A percentile compares a stretch with the other conserved stretches of the same genome.
phyloP scores from a whole-genome alignment of 2,113 vertebrate genomes.

The Muscicapa adusta region DNA sequence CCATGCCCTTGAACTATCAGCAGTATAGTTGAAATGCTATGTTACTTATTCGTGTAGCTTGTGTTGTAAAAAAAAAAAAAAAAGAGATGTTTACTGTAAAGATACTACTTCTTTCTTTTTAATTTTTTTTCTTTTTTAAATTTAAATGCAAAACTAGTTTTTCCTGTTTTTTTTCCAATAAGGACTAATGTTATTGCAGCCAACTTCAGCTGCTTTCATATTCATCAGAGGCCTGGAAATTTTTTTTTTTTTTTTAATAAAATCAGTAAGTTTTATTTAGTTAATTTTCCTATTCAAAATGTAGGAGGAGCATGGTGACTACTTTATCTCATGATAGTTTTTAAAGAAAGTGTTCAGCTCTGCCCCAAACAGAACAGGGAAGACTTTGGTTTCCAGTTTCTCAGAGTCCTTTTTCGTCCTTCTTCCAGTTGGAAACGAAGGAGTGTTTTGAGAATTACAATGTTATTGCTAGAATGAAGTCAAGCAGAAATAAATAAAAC shows the following conservation, averaged over 20 bases:
- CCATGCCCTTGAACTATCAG: background rate
- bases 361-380: background rate
- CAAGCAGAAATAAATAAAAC: background rate
- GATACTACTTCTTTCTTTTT: background rate
- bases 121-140: fast-evolving
- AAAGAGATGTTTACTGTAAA: background rate
- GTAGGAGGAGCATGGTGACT: background rate
- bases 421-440: background rate
- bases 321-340: background rate
- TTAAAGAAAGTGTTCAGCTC: background rate
- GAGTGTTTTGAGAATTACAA: background rate
- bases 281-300: background rate
- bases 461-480: background rate
- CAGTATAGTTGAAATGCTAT: fast-evolving
- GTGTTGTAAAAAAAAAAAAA: background rate
- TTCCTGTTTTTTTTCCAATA: background rate
- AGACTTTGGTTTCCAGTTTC: background rate
- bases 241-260: background rate
- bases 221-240: background rate
- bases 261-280: background rate
- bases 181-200: background rate
- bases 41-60: background rate
- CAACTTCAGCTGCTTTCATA: background rate
- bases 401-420: background rate
- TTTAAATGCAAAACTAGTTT: background rate